phyloP scores from a whole-genome alignment of 2,797 vertebrate species.

The Rhinella marina region DNA sequence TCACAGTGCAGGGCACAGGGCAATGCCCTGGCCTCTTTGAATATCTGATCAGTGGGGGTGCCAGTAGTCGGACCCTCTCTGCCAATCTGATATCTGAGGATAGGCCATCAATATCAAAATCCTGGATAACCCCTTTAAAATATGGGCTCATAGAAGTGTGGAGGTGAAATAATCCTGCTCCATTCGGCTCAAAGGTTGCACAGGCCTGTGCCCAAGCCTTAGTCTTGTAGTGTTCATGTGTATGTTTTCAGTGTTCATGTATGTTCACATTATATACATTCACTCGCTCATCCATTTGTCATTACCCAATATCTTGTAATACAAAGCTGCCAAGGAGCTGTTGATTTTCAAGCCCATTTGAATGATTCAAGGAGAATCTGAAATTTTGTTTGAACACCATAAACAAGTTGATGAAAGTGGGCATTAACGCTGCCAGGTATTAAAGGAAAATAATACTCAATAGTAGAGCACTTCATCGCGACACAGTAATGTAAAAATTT shows the following conservation, averaged over 20 bases:
- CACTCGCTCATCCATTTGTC: background rate
- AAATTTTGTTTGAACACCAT: background rate
- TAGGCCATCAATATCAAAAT: too few species aligned
- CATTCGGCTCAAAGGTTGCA: background rate
- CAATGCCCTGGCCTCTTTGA: too few species aligned
- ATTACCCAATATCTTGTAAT: background rate
- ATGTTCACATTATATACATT: background rate
- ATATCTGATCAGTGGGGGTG: too few species aligned
- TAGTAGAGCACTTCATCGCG: too few species aligned
- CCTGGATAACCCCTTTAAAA: too few species aligned
- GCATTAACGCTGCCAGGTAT: background rate
- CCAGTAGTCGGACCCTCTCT: too few species aligned
- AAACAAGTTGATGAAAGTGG: background rate
- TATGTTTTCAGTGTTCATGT: background rate
- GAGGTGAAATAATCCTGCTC: background rate
- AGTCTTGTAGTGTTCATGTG: too few species aligned
- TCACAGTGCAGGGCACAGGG: too few species aligned
- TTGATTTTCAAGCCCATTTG: background rate
- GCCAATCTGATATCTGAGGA: too few species aligned
- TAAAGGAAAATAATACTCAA: background rate
- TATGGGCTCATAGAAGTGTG: background rate
- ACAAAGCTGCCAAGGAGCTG: background rate
- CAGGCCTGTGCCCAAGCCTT: background rate
- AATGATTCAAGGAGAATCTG: background rate
- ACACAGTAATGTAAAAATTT: background rate